A percentile compares a stretch with the other conserved stretches of the same genome.
phyloP scores from a whole-genome alignment of 2,113 vertebrate genomes.

The Todiramphus chloris region DNA sequence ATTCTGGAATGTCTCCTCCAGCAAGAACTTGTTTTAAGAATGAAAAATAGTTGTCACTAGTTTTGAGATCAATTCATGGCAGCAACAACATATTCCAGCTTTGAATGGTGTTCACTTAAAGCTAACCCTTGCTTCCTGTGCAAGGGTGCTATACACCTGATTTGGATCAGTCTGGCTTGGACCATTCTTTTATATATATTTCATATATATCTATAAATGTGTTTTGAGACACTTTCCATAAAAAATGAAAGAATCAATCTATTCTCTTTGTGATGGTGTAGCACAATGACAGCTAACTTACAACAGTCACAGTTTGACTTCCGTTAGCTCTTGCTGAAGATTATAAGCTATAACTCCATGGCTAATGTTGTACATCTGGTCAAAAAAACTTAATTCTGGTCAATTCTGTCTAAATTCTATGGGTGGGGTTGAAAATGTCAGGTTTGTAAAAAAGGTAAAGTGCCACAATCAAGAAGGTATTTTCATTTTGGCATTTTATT shows the following conservation, averaged over 20 bases:
- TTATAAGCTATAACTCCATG: not conserved
- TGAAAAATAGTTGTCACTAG: not conserved
- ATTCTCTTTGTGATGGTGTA: not conserved
- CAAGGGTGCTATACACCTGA: not conserved
- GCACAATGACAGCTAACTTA: not conserved
- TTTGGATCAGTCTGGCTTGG: not conserved
- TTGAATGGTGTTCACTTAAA: not conserved
- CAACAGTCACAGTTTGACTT: not conserved
- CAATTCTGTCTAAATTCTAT: not conserved
- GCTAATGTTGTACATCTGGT: not conserved
- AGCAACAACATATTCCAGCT: not conserved
- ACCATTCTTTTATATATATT: not conserved
- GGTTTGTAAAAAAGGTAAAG: not conserved
- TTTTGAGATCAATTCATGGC: slow-evolving; percentile 7
- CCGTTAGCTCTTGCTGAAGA: not conserved
- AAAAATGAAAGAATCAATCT: not conserved
- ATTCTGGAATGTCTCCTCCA: not conserved
- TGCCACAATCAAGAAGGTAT: not conserved
- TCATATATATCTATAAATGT: not conserved
- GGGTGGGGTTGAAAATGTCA: not conserved
- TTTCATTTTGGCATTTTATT: not conserved
- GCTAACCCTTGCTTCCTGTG: not conserved
- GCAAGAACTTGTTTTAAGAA: not conserved
- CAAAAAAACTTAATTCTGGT: not conserved
- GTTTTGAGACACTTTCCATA: not conserved